These are phyloP conservation scores for Labrus mixtus DNA, from an alignment of 2,113 vertebrate genomes.

Conservation along the genomic window DNA sequence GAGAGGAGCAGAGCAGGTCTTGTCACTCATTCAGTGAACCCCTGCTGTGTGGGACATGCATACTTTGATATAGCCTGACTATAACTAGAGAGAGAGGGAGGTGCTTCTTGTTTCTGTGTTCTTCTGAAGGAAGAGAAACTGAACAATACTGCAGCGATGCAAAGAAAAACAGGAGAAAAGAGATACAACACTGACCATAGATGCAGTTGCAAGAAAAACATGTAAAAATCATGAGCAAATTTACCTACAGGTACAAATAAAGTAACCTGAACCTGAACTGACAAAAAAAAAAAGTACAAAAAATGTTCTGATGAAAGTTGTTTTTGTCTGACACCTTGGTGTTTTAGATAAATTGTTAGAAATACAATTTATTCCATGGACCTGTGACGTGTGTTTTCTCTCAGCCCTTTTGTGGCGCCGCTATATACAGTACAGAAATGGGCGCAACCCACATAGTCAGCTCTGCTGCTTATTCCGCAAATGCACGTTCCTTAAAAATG, in stretches of 20 bases:
- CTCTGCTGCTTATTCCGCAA: no score
- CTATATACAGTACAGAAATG: no score
- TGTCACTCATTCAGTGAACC: constrained; percentile 88
- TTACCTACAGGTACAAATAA: no score
- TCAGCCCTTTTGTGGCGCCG: constrained; percentile 71
- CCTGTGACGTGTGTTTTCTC: constrained; percentile 64
- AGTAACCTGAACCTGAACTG: no score
- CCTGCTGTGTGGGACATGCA: constrained; percentile 88
- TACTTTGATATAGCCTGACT: constrained; percentile 87
- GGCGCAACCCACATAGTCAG: no score
- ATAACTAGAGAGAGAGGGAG: constrained; percentile 52
- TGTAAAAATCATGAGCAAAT: constrained; percentile 28
- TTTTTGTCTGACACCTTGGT: background rate
- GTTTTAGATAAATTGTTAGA: constrained; percentile 19
- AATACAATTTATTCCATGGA: constrained; percentile 44
- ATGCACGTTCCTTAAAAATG: no score
- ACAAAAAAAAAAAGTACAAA: no score
- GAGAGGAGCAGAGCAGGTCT: constrained; percentile 87
- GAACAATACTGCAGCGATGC: constrained; percentile 45
- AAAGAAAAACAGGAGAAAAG: constrained; percentile 39
- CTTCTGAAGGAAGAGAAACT: constrained; percentile 54
- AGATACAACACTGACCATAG: constrained; percentile 35
- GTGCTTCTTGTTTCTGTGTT: constrained; percentile 50
- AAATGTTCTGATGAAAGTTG: no score
- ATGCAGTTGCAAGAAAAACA: constrained; percentile 33